A percentile compares a stretch with the other conserved stretches of the same genome.
phyloP scores from a whole-genome alignment of 2,888 invertebrate species.

The Ypsolopha sequella region DNA sequence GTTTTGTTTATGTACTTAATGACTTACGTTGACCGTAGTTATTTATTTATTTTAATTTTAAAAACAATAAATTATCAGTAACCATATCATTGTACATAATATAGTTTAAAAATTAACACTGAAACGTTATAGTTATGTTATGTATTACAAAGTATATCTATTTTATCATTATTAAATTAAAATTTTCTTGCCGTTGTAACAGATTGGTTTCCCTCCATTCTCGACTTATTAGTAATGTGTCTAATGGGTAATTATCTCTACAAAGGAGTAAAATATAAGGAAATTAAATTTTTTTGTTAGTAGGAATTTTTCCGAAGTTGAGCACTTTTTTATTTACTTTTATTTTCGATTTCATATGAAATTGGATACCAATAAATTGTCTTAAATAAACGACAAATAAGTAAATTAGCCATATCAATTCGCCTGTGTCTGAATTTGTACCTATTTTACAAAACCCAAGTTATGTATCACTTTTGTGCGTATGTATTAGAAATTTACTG shows the following conservation, averaged over 20 bases:
- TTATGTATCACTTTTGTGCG: not conserved
- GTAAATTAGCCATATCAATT: conserved; percentile 18
- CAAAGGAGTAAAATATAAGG: too few relatives aligned
- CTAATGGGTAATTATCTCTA: too few relatives aligned
- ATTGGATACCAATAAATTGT: conserved; percentile 12
- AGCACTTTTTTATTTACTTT: not conserved
- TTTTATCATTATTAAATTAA: not conserved
- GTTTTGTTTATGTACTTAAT: conserved; percentile 14
- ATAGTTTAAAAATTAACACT: conserved; percentile 1
- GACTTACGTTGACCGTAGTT: not conserved
- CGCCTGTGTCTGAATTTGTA: conserved; percentile 4
- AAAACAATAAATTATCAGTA: conserved; percentile 7
- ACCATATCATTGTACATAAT: conserved; percentile 15
- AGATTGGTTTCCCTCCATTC: too few relatives aligned
- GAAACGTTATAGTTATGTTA: not conserved
- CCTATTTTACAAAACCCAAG: not conserved
- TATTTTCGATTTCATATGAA: conserved; percentile 3
- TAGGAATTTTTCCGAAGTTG: too few relatives aligned
- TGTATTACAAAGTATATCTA: not conserved
- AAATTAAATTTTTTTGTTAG: too few relatives aligned
- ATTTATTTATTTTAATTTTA: conserved; percentile 2
- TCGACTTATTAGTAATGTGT: too few relatives aligned
- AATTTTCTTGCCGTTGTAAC: conserved; percentile 1
- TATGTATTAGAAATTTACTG: too few relatives aligned
- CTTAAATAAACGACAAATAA: conserved; percentile 33